These are phyloP conservation scores for Amblyraja radiata DNA, from an alignment of 2,797 vertebrate species.

Conservation along the genomic window DNA sequence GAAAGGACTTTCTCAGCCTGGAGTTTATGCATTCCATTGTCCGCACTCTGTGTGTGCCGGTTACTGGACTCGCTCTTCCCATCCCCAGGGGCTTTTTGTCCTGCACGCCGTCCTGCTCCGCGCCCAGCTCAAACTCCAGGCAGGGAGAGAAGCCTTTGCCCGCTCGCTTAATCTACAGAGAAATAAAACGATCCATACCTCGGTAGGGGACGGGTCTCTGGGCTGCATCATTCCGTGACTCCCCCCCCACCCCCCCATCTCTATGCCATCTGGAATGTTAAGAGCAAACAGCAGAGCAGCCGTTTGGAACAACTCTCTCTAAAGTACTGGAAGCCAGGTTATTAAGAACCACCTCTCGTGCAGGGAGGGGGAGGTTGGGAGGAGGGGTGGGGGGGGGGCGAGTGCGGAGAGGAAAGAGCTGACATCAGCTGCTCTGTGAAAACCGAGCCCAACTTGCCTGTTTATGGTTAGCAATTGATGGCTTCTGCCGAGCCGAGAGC, in stretches of 20 bases:
- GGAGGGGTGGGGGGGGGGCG: no score
- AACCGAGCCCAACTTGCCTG: neutral
- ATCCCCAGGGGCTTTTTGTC: conserved; percentile 40
- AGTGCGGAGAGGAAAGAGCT: neutral
- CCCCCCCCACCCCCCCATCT: no score
- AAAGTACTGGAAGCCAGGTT: neutral
- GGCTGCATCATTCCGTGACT: neutral
- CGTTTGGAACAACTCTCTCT: neutral
- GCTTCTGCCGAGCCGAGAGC: neutral
- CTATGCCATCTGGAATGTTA: conserved; percentile 16
- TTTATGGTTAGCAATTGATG: neutral
- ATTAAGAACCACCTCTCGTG: neutral
- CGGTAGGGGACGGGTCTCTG: neutral
- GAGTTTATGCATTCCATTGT: conserved; percentile 28
- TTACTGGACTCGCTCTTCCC: neutral
- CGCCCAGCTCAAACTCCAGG: conserved; percentile 22
- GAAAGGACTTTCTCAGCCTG: neutral
- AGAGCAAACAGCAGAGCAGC: neutral
- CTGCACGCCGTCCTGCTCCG: conserved; percentile 35
- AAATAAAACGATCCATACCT: neutral
- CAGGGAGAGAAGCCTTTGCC: conserved; percentile 28
- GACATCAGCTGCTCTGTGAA: conserved; percentile 15
- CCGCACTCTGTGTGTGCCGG: neutral
- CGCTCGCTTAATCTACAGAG: neutral
- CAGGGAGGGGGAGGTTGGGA: no score